Evolutionary conservation across 2,888 invertebrate genomes (phyloP).

Genomic region (Trachelus iudaicus): DNA sequence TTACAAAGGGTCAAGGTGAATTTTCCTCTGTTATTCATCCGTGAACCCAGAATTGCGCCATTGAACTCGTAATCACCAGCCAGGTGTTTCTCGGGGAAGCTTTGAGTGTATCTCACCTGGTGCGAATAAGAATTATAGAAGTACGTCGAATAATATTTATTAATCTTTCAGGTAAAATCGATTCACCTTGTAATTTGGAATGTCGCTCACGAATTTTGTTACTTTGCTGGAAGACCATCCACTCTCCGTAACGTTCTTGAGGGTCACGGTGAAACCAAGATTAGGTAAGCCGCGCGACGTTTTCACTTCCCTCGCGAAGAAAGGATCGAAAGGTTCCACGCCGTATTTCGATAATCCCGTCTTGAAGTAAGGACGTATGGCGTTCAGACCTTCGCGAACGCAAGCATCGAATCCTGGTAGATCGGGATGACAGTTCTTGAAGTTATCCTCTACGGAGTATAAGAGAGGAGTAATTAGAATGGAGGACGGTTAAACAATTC

Average conservation of each 20-base stretch:
- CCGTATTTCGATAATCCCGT: constrained; percentile 79
- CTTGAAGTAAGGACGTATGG: constrained; percentile 77
- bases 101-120: constrained; percentile 79
- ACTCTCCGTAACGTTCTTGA: constrained; percentile 80
- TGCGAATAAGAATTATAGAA: not conserved
- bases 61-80: constrained; percentile 76
- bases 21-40: constrained; percentile 73
- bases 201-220: constrained; percentile 75
- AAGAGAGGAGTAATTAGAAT: not conserved
- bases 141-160: not conserved
- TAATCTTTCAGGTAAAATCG: not conserved
- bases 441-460: constrained; percentile 61
- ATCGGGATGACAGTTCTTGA: constrained; percentile 72
- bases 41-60: constrained; percentile 73
- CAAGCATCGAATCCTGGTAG: constrained; percentile 78
- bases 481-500: too few species aligned
- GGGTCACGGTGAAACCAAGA: constrained; percentile 76
- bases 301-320: constrained; percentile 75
- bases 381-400: constrained; percentile 78
- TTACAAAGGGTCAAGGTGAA: constrained; percentile 81
- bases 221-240: constrained; percentile 83
- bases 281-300: constrained; percentile 73
- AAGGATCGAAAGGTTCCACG: constrained; percentile 83
- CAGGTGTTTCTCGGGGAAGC: constrained; percentile 83
- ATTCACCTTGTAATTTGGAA: constrained; percentile 56